Evolutionary conservation across 1,140 invertebrate species (phyloP), one percentile per base, ranked within the genome.

Genomic region (Drosophila pseudoobscura): DNA sequence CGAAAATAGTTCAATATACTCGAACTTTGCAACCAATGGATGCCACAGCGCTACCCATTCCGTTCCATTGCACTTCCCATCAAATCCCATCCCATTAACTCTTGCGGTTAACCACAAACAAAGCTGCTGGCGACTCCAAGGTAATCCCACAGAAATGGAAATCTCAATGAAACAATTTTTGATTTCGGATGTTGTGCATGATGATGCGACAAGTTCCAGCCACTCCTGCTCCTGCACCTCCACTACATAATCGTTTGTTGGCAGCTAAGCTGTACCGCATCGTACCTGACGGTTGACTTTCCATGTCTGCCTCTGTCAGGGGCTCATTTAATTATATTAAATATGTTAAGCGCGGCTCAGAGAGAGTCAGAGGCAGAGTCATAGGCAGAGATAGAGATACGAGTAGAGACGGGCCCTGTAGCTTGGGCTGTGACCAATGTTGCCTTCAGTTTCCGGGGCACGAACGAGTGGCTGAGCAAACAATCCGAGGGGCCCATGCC

Each of bases 381-480:
- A 11, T 2, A 22, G 45, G 70, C 66, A 49, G 41, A 29, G 54
- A 45, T 71, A 46, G 41, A 65, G 71, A 69, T 75, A 62, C 68
- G 71, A 49, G 57, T 74, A 61, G 71, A 50, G 39, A 45, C 55
- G 45, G 52, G 59, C 8, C 7, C 1, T 9, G 31, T 31, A 39
- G 11, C 47, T 70, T 68, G 71, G 45, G 41, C 35, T 65, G 53
- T 59, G 51, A 66, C 61, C 62, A 60, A 75, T 63, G 82, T 56
- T 83, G 72, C 78, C 75, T 88, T 80, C 75, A 69, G 78, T 88
- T 88, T 89, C 83, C 83, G 83, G 83, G 59, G 45, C 57, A 53
- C 60, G 59, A 53, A 53, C 60, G 59, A 53, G 44, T 63, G 72
- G 51, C 57, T 78, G 72, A 65, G 72, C 75, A 73, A 80, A 73